A percentile compares a stretch with the other conserved stretches of the same genome.
Evolutionary conservation across 2,888 invertebrate species (phyloP).

Genomic region (Bibio marci): DNA sequence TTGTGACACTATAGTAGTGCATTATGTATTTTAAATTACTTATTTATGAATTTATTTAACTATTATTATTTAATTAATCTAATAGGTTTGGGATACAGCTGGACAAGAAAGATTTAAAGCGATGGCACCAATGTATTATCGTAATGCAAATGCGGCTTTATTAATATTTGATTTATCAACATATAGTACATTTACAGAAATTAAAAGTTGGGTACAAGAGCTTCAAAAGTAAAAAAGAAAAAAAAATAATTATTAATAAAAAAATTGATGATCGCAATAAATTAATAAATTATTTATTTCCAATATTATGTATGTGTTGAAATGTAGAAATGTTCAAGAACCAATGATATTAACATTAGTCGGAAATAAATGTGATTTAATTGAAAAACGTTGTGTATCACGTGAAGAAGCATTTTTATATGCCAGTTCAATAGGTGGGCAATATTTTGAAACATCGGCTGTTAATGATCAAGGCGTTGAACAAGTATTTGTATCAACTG

Average conservation of each 20-base stretch:
- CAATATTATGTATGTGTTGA: too few relatives aligned
- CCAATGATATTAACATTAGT: constrained; percentile 63
- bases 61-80: too few relatives aligned
- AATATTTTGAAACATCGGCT: constrained; percentile 73
- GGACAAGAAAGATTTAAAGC: constrained; percentile 48
- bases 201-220: constrained; percentile 77
- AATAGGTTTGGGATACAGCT: constrained; percentile 30
- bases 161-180: constrained; percentile 75
- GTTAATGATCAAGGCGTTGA: constrained; percentile 59
- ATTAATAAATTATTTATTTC: too few relatives aligned
- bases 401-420: constrained; percentile 55
- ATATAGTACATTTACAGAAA: constrained; percentile 51
- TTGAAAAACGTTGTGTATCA: constrained; percentile 40
- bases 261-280: too few relatives aligned
- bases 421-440: constrained; percentile 64
- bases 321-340: constrained; percentile 58
- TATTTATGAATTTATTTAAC: too few relatives aligned
- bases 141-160: constrained; percentile 79
- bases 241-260: too few relatives aligned
- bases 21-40: too few relatives aligned
- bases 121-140: constrained; percentile 90
- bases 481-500: constrained; percentile 51
- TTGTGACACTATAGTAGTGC: too few relatives aligned
- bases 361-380: constrained; percentile 73
- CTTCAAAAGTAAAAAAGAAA: constrained; percentile 37